Evolutionary conservation across 2,113 vertebrate species (phyloP).

Genomic region (Ptyas mucosa): DNA sequence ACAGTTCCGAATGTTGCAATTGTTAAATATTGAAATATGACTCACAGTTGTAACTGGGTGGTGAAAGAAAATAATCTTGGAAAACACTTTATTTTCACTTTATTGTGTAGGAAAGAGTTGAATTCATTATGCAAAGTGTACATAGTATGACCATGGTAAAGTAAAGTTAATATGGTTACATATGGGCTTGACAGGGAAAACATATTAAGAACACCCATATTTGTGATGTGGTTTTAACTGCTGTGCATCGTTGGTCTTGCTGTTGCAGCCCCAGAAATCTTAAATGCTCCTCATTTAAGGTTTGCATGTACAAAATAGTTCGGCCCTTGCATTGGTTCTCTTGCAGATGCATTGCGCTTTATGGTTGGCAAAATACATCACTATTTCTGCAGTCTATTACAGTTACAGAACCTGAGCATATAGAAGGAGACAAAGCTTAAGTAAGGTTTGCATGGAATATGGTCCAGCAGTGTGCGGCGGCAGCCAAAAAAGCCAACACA

Average conservation of each 20-base stretch:
- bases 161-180: neutral
- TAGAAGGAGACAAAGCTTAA: neutral
- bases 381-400: neutral
- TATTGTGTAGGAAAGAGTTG: neutral
- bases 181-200: neutral
- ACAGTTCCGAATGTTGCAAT: neutral
- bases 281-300: neutral
- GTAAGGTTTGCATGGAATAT: neutral
- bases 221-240: neutral
- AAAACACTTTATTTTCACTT: neutral
- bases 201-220: neutral
- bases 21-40: neutral
- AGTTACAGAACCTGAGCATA: neutral
- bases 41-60: neutral
- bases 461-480: too few relatives aligned
- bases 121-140: neutral
- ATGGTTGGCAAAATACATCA: neutral
- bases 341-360: neutral
- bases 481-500: too few relatives aligned
- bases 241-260: neutral
- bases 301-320: neutral
- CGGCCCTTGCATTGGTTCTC: neutral
- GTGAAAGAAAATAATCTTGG: neutral
- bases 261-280: neutral
- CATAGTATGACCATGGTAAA: neutral